Evolutionary conservation across 2,888 invertebrate genomes (phyloP), one percentile per base, ranked within the genome.

Genomic region (Gisinianus flammeolus): DNA sequence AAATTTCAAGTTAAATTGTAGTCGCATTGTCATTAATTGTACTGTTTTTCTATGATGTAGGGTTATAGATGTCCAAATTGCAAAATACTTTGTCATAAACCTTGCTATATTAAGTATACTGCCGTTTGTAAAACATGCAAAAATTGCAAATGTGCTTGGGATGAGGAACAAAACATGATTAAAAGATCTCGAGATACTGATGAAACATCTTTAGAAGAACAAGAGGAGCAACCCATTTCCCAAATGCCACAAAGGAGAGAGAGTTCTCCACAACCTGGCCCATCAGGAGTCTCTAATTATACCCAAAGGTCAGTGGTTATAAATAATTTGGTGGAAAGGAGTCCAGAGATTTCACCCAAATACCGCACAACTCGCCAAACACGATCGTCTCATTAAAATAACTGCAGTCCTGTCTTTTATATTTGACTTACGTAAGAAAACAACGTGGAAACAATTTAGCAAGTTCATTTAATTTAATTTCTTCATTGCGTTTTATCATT

Each of bases 21-120:
- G n/a, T n/a, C 44, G 3, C 19, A 44, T 44, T 16, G 12, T 44
- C 2, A 6, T 44, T 16, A 16, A 28, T 66, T 70, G 8, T 19
- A n/a, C n/a, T 31, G 26, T 31, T 26, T 19, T 35, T 58, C 10
- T n/a, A 44, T n/a, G n/a, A 44, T 67, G 26, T 30, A 79, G 79
- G 79, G 79, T 3, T 76, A 64, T 28, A 54, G 74, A 16, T 77
- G 75, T 54, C 75, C 75, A 33, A n/a, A 58, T 12, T 79, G 79
- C 54, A 68, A 67, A 30, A 69, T 75, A 10, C 52, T 73, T 19
- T 28, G 77, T 24, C 79, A 79, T 56, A 62, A 28, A 33, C 44
- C 44, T 10, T 79, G 79, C 44, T 74, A 66, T 30, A 30, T 16
- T 0, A 71, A 71, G 31, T 79, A 72, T 35, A 19, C 72, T 8